Evolutionary conservation across 2,888 invertebrate species (phyloP), one percentile per base, ranked within the genome.

Genomic region (Brachypalpus laphriformis): DNA sequence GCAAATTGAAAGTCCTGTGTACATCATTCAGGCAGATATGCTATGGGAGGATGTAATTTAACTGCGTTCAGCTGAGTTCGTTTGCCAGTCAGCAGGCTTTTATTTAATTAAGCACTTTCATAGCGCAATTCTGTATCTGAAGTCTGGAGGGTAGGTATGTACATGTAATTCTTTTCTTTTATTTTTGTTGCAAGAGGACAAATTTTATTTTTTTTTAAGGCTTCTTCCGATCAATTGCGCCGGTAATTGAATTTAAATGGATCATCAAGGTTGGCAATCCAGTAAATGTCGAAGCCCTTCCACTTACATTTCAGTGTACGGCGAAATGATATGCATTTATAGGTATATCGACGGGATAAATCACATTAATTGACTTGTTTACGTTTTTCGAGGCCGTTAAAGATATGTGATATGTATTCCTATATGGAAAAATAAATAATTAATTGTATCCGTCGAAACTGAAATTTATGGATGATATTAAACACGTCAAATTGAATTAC

Each of bases 351-450:
- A 76, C 16, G 59, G 25, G 71, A 76, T 82, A 76, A 82, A 82
- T 76, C 76, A 82, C 65, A 59, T 82, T 76, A 82, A 76, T 82
- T 82, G 76, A 82, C 76, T 82, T 82, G 82, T 76, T 82, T 82
- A 71, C 82, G 71, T 82, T 59, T 66, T 71, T 49, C 42, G 63
- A 75, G 5, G 14, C 31, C 70, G 37, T 71, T 76, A 51, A 82
- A 16, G 11, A 42, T 63, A 22, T 70, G 56, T 70, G 66, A 56
- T 65, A 70, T 65, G 31, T 16, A 42, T 37, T 37, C 9, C 34
- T 45, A 45, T 9, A 8, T 8, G 31, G 14, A 11, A 16, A 49
- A 18, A 40, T 22, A 40, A 65, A 49, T 42, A 31, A 47, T 22
- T 22, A 4, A 54, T 6, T 40, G 22, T 61, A 37, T 18, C 11